phyloP scores from a whole-genome alignment of 2,888 invertebrate species.

The Criorhina ranunculi region DNA sequence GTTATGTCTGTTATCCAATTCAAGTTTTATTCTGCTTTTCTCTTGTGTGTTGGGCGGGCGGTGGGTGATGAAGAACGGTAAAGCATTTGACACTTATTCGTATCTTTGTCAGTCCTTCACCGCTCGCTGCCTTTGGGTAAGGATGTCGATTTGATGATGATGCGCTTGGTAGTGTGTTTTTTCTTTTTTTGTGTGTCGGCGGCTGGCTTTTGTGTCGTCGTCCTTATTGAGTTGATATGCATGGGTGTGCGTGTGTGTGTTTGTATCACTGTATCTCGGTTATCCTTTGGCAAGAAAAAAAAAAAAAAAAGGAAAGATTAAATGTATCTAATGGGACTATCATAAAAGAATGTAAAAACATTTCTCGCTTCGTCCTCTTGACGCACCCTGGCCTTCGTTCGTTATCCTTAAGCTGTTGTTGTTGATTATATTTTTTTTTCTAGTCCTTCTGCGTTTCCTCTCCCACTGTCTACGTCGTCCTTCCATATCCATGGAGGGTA shows the following conservation, averaged over 20 bases:
- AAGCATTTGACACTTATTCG: conserved; percentile 75
- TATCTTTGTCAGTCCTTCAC: conserved; percentile 39
- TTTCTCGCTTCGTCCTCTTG: conserved; percentile 67
- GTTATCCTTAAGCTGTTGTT: conserved; percentile 65
- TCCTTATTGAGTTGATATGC: conserved; percentile 51
- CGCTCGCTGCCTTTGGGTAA: conserved; percentile 12
- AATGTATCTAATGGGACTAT: conserved; percentile 77
- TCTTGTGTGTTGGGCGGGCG: conserved; percentile 12
- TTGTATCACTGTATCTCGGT: conserved; percentile 7
- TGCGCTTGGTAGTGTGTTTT: conserved; percentile 57
- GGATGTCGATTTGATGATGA: conserved; percentile 76
- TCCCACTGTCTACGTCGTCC: conserved; percentile 32
- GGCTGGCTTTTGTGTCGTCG: conserved; percentile 49
- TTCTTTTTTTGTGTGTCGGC: conserved; percentile 52
- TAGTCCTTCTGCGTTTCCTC: neutral
- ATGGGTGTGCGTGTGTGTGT: conserved; percentile 28
- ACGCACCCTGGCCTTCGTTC: conserved; percentile 53
- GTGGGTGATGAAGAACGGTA: conserved; percentile 45
- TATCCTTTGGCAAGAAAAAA: conserved; percentile 43
- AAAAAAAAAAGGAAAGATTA: conserved; percentile 68
- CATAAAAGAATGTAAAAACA: conserved; percentile 77
- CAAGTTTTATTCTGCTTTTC: conserved; percentile 73
- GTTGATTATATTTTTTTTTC: conserved; percentile 58
- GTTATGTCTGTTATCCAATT: conserved; percentile 77
- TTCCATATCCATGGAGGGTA: conserved; percentile 61